Evolutionary conservation across 2,113 vertebrate genomes (phyloP), one percentile per base, ranked within the genome.

Genomic region (Clarias macrocephalus): DNA sequence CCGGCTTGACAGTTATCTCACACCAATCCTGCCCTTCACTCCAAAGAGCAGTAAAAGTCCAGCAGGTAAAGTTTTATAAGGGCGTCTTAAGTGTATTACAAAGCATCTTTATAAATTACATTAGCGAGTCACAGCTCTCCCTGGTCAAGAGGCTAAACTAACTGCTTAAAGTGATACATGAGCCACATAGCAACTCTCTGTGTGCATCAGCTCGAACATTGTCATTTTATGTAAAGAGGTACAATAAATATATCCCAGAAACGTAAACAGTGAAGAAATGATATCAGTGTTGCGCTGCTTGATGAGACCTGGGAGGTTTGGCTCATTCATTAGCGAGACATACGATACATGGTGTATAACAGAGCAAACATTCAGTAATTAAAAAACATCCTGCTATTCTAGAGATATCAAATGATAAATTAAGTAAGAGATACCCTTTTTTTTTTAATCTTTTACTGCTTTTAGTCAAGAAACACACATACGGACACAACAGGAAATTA

Each of bases 61-160:
- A 60, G 65, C 68, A 81, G 88, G 84, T 80, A 87, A 90, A 89
- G 83, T 89, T 90, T 80, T 89, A 91, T 89, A 83, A 85, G 87
- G 79, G 76, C 62, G 66, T 90, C 81, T 89, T 92, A 89, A 92
- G 89, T 92, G 89, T 68, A 92, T 91, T 91, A 88, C 88, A 89
- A 88, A 86, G 70, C 88, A 77, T 89, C 87, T 90, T 88, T 82
- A 85, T 37, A 84, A 88, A 90, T 89, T 89, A 65, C 89, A 90
- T 90, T 90, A 90, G 85, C 82, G 87, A 91, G 82, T 89, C 87
- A 89, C 86, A 85, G 84, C 90, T 88, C 91, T 91, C 66, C n/a
- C 54, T 63, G 76, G 28, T 68, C 77, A 82, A 66, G 66, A 75
- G 83, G 56, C 30, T 60, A 37, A 80, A 85, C 83, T 60, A 85